These are phyloP conservation scores for Paramormyrops hopkinsi DNA, from an alignment of 2,797 vertebrate species.

Conservation along the genomic window DNA sequence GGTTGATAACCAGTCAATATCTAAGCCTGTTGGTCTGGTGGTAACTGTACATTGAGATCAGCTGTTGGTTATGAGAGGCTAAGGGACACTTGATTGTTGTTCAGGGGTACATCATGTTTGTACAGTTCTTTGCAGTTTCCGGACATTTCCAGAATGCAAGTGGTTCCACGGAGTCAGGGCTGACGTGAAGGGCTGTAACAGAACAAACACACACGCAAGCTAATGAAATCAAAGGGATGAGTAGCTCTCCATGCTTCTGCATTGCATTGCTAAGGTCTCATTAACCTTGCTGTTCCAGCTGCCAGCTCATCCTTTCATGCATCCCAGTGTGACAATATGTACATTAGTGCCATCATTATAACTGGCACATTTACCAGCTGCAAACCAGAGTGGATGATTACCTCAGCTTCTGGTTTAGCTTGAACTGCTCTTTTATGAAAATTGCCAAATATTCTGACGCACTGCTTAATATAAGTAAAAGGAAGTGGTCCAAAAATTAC, in stretches of 20 bases:
- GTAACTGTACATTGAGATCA: background rate
- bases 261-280: background rate
- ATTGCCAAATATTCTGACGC: conserved; percentile 32
- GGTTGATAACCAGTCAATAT: background rate
- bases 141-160: background rate
- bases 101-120: background rate
- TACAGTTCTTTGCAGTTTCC: background rate
- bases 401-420: background rate
- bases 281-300: background rate
- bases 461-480: conserved; percentile 30
- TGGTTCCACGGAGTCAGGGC: background rate
- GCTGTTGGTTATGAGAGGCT: background rate
- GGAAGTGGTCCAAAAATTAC: conserved; percentile 27
- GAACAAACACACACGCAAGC: background rate
- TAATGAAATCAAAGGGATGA: background rate
- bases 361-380: background rate
- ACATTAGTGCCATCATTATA: background rate
- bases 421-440: conserved; percentile 26
- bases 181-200: background rate
- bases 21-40: background rate
- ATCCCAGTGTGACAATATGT: conserved; percentile 1
- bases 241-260: background rate
- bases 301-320: background rate
- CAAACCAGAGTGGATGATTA: background rate
- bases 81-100: background rate